A percentile compares a stretch with the other conserved stretches of the same genome.
Conservation (phyloP, 2,888 invertebrate genomes). For the Pristionchus exspectatus region DNA sequence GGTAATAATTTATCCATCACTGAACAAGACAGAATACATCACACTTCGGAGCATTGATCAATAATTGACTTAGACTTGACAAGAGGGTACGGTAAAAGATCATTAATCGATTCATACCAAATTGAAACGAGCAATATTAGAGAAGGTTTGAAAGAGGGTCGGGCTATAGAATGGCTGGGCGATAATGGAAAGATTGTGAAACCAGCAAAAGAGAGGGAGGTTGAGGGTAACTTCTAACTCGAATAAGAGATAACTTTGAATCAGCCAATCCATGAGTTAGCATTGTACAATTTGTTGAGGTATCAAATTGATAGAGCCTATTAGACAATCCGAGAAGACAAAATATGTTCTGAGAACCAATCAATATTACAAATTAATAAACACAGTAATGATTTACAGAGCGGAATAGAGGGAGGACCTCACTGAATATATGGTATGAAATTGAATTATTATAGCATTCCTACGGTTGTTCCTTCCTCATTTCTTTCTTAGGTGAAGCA, state of each 20-base stretch:
- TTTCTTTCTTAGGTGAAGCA: slow-evolving; percentile 35
- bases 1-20: slow-evolving; percentile 34
- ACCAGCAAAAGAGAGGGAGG: slow-evolving; percentile 9
- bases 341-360: slow-evolving; percentile 51
- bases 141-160: background rate
- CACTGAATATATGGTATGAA: slow-evolving; percentile 2
- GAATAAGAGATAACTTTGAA: background rate
- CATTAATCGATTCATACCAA: slow-evolving; percentile 32
- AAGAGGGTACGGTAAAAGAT: slow-evolving; percentile 25
- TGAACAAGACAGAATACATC: slow-evolving; percentile 11
- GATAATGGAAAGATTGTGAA: slow-evolving; percentile 19
- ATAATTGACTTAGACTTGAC: slow-evolving; percentile 51
- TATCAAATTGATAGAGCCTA: background rate
- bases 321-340: background rate
- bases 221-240: background rate
- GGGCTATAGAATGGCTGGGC: slow-evolving; percentile 8
- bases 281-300: slow-evolving; percentile 15
- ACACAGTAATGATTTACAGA: background rate
- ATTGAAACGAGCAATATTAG: slow-evolving; percentile 29
- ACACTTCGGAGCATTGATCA: background rate
- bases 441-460: slow-evolving; percentile 21
- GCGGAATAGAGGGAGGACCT: background rate
- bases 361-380: background rate
- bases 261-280: slow-evolving; percentile 10
- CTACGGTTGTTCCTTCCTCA: slow-evolving; percentile 7